phyloP scores from a whole-genome alignment of 1,140 invertebrate genomes.

The Nephotettix cincticeps region DNA sequence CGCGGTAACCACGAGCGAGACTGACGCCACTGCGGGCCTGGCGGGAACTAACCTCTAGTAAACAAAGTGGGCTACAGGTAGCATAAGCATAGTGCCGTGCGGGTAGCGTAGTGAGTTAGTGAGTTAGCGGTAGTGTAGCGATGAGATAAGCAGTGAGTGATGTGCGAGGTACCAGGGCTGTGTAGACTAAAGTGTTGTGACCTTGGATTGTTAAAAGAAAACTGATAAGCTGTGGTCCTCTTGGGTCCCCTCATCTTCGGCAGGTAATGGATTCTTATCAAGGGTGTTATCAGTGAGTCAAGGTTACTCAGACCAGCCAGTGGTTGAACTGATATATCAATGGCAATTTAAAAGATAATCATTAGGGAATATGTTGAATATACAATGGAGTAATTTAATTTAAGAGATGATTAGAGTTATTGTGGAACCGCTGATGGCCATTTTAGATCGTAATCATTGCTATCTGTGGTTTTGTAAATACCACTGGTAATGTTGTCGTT shows the following conservation, averaged over 20 bases:
- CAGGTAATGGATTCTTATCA: background rate
- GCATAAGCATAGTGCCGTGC: background rate
- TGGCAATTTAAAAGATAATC: no score
- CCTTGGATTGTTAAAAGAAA: background rate
- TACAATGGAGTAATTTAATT: no score
- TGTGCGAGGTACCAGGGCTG: background rate
- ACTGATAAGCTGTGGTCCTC: conserved; percentile 9
- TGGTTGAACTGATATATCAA: no score
- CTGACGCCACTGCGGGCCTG: background rate
- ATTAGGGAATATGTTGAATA: no score
- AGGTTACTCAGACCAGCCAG: no score
- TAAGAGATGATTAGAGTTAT: no score
- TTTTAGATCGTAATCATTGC: no score
- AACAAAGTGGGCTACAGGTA: background rate
- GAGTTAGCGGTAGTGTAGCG: background rate
- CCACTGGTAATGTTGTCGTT: no score
- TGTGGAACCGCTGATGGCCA: no score
- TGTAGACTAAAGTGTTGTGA: background rate
- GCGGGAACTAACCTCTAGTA: background rate
- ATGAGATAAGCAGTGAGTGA: background rate
- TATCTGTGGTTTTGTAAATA: no score
- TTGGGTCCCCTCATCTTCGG: conserved; percentile 1
- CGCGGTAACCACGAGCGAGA: background rate
- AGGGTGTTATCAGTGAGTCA: no score
- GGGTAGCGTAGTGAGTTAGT: background rate